Conservation (phyloP, 2,888 invertebrate species). For the Axea sp. region DNA sequence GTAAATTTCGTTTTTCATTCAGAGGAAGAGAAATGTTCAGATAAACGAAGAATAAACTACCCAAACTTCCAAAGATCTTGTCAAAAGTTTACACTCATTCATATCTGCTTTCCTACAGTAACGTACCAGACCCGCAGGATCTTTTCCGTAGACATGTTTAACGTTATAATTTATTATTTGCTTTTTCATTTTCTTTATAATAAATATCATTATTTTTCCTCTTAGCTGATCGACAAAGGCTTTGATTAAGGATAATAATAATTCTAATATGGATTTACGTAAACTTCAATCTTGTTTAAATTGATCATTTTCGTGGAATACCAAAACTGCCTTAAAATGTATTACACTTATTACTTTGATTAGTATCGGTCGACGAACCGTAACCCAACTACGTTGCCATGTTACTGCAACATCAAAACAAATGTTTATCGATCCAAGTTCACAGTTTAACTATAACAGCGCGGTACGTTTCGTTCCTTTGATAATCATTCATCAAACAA, state of each 20-base stretch:
- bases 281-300: too few species aligned
- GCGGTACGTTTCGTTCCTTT: conserved; percentile 5
- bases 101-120: conserved; percentile 17
- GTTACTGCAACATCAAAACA: conserved; percentile 62
- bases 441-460: conserved; percentile 19
- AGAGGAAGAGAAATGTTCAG: conserved; percentile 5
- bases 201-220: too few species aligned
- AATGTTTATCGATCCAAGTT: conserved; percentile 61
- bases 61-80: conserved; percentile 15
- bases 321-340: not conserved
- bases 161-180: not conserved
- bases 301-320: too few species aligned
- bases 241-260: too few species aligned
- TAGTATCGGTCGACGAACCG: conserved; percentile 53
- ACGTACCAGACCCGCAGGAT: not conserved
- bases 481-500: conserved; percentile 46
- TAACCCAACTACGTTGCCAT: conserved; percentile 53
- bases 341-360: conserved; percentile 10
- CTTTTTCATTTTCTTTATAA: not conserved
- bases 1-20: conserved; percentile 9
- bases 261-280: too few species aligned
- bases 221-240: too few species aligned
- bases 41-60: conserved; percentile 15
- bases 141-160: conserved; percentile 3
- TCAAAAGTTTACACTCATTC: conserved; percentile 22